Evolutionary conservation across 1,140 invertebrate genomes (phyloP).

Genomic region (Hycleus phaleratus): DNA sequence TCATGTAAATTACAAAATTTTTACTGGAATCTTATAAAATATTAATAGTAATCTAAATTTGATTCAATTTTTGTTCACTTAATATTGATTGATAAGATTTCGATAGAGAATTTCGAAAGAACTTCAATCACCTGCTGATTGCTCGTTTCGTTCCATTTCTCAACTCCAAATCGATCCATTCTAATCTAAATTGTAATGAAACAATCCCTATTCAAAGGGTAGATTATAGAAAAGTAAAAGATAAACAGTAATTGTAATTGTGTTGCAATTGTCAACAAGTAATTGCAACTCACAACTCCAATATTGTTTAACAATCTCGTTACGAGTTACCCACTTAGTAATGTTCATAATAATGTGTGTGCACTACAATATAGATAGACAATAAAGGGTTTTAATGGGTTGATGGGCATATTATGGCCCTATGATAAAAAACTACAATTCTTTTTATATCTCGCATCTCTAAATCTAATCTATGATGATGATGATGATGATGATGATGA

Average conservation of each 20-base stretch:
- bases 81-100: no score
- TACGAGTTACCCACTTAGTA: conserved; percentile 10
- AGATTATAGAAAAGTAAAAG: no score
- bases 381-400: conserved; percentile 17
- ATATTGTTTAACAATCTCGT: conserved; percentile 22
- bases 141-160: conserved; percentile 11
- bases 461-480: no score
- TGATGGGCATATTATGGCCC: conserved; percentile 11
- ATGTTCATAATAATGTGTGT: conserved; percentile 19
- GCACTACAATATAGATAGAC: not conserved
- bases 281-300: conserved; percentile 14
- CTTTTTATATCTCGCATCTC: no score
- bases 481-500: no score
- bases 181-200: not conserved
- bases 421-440: conserved; percentile 1
- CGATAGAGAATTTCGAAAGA: no score
- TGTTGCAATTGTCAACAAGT: conserved; percentile 10
- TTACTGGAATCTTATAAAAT: no score
- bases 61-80: no score
- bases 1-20: no score
- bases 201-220: no score
- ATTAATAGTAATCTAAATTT: no score
- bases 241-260: no score
- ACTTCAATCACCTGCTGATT: conserved; percentile 16
- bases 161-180: not conserved